Conservation (phyloP, 2,113 vertebrate genomes). For the Passer domesticus region DNA sequence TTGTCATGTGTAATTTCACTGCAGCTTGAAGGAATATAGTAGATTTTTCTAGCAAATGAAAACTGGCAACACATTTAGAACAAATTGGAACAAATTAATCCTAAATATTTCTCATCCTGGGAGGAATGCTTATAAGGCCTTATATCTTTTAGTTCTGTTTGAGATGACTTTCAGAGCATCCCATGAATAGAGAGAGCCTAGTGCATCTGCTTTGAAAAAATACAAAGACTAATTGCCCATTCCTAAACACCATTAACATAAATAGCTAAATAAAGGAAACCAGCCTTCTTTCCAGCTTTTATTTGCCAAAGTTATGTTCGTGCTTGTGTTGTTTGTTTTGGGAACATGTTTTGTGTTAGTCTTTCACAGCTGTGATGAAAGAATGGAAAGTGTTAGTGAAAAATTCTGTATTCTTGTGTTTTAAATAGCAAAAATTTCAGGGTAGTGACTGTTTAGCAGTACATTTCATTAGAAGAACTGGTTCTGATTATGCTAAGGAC, state of each 20-base stretch:
- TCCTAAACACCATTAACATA: background rate
- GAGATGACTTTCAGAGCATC: background rate
- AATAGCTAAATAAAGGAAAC: conserved; percentile 21
- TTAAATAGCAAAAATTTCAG: background rate
- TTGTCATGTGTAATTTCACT: background rate
- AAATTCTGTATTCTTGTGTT: conserved; percentile 12
- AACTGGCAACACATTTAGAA: background rate
- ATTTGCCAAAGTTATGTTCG: conserved; percentile 44
- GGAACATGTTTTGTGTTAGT: conserved; percentile 48
- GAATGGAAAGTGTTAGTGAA: conserved; percentile 38
- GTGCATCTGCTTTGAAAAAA: conserved; percentile 1
- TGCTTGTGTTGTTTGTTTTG: conserved; percentile 44
- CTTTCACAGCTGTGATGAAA: conserved; percentile 37
- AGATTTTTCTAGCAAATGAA: background rate
- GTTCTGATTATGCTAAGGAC: background rate
- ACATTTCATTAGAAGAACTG: background rate
- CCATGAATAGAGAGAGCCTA: background rate
- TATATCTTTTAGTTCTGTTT: background rate
- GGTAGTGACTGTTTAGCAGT: background rate
- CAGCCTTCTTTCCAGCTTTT: conserved; percentile 23
- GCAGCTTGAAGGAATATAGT: background rate
- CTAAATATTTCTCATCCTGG: background rate
- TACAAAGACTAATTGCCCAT: background rate
- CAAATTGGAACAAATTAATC: background rate
- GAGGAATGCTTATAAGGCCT: background rate